These are phyloP conservation scores for Chymomyza procnemis DNA, from an alignment of 2,888 invertebrate genomes.

Conservation along the genomic window DNA sequence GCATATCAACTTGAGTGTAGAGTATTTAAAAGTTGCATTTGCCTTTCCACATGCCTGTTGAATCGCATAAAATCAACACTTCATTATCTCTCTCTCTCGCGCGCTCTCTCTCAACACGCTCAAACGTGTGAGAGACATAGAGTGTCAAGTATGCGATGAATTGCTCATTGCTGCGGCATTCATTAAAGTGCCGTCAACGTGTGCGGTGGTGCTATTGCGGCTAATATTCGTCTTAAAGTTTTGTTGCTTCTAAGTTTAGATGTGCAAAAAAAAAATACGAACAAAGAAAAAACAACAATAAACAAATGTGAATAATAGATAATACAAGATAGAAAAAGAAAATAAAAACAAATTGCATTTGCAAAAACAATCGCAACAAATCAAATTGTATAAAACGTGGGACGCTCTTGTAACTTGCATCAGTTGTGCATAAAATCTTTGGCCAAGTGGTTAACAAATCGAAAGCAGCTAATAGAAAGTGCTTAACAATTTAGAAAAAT, in stretches of 20 bases:
- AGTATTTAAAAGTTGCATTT: too few species aligned
- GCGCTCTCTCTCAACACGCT: not conserved
- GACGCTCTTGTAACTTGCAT: constrained; percentile 41
- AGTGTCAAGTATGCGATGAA: not conserved
- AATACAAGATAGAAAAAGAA: constrained; percentile 20
- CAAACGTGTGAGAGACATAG: not conserved
- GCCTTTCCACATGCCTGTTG: not conserved
- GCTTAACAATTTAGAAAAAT: too few species aligned
- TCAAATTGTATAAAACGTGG: constrained; percentile 43
- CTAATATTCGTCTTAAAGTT: not conserved
- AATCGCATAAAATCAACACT: not conserved
- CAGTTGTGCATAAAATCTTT: constrained; percentile 48
- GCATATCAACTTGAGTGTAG: too few species aligned
- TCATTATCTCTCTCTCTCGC: not conserved
- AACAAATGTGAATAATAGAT: constrained; percentile 36
- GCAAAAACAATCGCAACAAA: constrained; percentile 22
- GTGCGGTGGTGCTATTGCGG: constrained; percentile 32
- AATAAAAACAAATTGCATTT: constrained; percentile 40
- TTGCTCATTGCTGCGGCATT: constrained; percentile 31
- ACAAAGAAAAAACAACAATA: constrained; percentile 16
- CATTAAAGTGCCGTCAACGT: constrained; percentile 31
- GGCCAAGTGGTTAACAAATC: constrained; percentile 21
- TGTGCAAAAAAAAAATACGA: constrained; percentile 18
- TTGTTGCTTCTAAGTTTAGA: constrained; percentile 2
- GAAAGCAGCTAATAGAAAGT: too few species aligned